Conservation (phyloP, 2,797 vertebrate genomes). For the Anguilla megastoma region DNA sequence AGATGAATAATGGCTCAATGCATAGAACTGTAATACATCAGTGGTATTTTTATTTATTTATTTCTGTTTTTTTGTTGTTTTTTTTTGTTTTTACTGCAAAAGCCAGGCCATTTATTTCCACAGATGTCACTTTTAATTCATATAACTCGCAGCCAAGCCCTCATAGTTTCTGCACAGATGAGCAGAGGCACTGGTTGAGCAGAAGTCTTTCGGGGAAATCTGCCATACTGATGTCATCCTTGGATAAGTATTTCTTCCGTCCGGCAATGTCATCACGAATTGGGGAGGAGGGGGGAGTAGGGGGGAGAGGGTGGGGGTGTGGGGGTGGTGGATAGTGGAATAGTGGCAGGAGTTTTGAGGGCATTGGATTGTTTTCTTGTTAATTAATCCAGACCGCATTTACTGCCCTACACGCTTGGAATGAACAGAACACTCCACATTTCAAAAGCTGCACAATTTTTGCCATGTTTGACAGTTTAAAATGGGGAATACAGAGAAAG, state of each 20-base stretch:
- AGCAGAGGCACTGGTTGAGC: constrained; percentile 56
- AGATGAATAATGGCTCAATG: background rate
- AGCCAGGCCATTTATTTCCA: constrained; percentile 67
- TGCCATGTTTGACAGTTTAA: too few species aligned
- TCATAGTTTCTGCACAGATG: constrained; percentile 54
- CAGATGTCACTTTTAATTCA: constrained; percentile 75
- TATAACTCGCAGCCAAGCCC: constrained; percentile 60
- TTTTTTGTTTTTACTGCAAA: constrained; percentile 8
- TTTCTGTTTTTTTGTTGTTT: constrained; percentile 35
- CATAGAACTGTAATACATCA: background rate
- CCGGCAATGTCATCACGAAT: constrained; percentile 66
- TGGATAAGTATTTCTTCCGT: constrained; percentile 65
- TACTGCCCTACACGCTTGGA: background rate
- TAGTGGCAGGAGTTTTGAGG: background rate
- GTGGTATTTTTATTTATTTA: constrained; percentile 53
- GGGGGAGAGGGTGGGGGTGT: background rate
- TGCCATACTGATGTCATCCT: constrained; percentile 63
- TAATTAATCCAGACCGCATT: background rate
- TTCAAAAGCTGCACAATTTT: too few species aligned
- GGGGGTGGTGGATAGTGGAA: too few species aligned
- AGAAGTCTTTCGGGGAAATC: constrained; percentile 52
- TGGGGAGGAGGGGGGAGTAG: background rate
- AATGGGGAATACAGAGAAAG: too few species aligned
- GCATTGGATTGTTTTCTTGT: background rate
- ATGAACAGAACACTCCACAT: background rate